Conservation (phyloP, 2,797 vertebrate species). For the Sebastes hubbsi region DNA sequence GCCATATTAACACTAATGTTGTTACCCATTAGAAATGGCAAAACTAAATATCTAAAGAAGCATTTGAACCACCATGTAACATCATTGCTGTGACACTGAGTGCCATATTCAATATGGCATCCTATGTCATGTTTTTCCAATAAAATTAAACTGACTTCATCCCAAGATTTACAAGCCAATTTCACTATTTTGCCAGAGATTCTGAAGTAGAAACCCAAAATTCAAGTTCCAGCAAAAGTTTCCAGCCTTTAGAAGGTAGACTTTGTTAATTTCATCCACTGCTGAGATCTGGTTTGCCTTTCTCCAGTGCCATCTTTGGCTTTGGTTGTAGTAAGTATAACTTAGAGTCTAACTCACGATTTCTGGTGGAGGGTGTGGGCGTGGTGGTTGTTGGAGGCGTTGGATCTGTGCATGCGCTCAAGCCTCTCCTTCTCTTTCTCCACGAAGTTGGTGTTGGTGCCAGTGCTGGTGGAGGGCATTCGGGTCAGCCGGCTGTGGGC, state of each 20-base stretch:
- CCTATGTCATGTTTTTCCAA: neutral
- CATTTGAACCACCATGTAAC: neutral
- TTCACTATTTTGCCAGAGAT: neutral
- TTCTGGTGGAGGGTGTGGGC: slow-evolving; percentile 78
- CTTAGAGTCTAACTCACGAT: slow-evolving; percentile 66
- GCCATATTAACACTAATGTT: neutral
- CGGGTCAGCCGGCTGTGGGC: slow-evolving; percentile 85
- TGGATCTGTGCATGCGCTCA: slow-evolving; percentile 82
- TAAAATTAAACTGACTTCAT: neutral
- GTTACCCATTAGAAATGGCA: neutral
- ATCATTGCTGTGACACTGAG: neutral
- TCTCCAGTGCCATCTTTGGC: slow-evolving; percentile 6
- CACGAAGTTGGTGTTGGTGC: slow-evolving; percentile 86
- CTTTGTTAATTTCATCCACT: neutral
- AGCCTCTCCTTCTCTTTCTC: slow-evolving; percentile 82
- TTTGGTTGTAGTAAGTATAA: slow-evolving; percentile 15
- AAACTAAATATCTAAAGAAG: neutral
- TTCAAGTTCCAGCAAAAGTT: neutral
- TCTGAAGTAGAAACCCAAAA: neutral
- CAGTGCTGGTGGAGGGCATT: slow-evolving; percentile 82
- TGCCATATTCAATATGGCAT: neutral
- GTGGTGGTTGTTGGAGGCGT: slow-evolving; percentile 75
- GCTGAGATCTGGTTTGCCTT: slow-evolving; percentile 12
- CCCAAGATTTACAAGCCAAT: neutral
- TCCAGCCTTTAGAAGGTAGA: neutral